phyloP scores from a whole-genome alignment of 35 echinoderm and acorn worm species.

The Eucidaris tribuloides region DNA sequence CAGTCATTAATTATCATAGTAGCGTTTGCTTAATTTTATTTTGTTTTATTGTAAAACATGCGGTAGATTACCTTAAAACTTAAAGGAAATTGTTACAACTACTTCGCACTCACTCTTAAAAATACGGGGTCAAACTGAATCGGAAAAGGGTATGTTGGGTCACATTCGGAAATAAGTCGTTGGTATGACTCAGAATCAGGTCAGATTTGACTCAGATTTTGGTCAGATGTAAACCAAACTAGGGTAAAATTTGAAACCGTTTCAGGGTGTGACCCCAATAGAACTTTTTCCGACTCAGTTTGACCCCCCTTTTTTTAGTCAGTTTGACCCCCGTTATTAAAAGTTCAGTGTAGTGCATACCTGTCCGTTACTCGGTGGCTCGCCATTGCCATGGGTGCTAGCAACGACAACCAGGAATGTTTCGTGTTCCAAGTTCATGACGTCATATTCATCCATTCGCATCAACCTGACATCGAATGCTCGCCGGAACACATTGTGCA shows the following conservation, averaged over 20 bases:
- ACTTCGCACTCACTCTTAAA: too few species aligned
- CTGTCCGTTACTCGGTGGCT: slow-evolving; percentile 88
- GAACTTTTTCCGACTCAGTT: background rate
- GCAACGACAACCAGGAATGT: slow-evolving; percentile 80
- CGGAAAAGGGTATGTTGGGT: too few species aligned
- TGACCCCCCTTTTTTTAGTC: background rate
- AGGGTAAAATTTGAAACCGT: background rate
- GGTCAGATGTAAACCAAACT: background rate
- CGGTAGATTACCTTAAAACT: too few species aligned
- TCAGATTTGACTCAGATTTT: background rate
- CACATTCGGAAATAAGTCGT: background rate
- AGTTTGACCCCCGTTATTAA: background rate
- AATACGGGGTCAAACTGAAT: too few species aligned
- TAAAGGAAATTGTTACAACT: too few species aligned
- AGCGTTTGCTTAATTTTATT: too few species aligned
- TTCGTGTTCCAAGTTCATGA: slow-evolving; percentile 65
- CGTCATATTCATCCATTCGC: slow-evolving; percentile 94
- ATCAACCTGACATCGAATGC: slow-evolving; percentile 72
- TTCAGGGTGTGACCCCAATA: background rate
- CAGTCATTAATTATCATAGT: too few species aligned
- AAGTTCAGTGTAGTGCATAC: too few species aligned
- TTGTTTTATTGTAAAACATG: too few species aligned
- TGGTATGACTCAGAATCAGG: background rate
- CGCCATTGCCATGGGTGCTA: slow-evolving; percentile 93
- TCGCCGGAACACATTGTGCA: slow-evolving; percentile 69